These are phyloP conservation scores for Plutomurus gul DNA, from an alignment of 1,140 invertebrate genomes.

Conservation along the genomic window DNA sequence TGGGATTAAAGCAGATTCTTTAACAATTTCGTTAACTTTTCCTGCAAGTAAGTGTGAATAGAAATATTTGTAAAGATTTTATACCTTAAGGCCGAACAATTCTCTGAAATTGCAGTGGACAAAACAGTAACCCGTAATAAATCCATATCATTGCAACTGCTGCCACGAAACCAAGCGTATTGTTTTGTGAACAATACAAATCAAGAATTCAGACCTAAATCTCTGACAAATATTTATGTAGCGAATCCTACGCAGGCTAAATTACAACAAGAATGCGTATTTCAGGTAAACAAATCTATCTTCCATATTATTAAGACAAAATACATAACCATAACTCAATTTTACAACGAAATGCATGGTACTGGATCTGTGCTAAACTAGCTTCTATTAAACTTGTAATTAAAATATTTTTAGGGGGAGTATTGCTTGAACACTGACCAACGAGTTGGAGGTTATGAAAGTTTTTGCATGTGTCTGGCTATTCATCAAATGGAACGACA, in stretches of 20 bases:
- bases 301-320: neutral
- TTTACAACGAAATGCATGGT: too few species aligned
- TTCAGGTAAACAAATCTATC: neutral
- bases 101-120: neutral
- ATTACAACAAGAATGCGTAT: neutral
- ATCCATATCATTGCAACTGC: neutral
- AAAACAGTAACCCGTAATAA: neutral
- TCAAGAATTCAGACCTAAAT: neutral
- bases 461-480: neutral
- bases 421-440: slow-evolving; percentile 8
- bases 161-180: neutral
- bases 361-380: too few species aligned
- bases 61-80: neutral
- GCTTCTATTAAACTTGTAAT: neutral
- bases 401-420: neutral
- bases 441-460: neutral
- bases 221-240: neutral
- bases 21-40: neutral
- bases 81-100: neutral
- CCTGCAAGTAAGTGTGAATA: neutral
- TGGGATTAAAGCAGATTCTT: neutral
- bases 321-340: too few species aligned
- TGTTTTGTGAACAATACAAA: neutral
- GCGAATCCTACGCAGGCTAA: neutral
- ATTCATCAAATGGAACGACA: neutral